Base-by-base conservation (phyloP, 1,140 invertebrate genomes). In the Drosophila subpulchrella region DNA sequence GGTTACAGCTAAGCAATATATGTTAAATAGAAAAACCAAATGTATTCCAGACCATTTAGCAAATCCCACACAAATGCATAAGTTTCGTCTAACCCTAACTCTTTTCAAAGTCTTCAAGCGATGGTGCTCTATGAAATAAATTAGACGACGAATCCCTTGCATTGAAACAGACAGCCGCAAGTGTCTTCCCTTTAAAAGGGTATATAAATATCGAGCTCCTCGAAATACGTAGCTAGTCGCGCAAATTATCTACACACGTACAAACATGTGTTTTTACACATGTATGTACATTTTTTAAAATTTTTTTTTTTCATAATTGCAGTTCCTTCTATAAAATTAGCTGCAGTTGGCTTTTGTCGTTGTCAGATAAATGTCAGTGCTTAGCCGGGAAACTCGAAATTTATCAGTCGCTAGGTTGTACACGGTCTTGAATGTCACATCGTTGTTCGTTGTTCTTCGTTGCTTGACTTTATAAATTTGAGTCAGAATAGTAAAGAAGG, bases 291-390 rank as follows among this genome's bases (percentile, higher is more conserved):
- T 44, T 41, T 65, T 24, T 34, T 13, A 36, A 53, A 20, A 27
- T 55, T 72, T 58, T 50, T 74, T 50, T 74, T 78, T 53, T 74
- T 73, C 79, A 78, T 65, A 65, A 51, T 48, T 81, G 70, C 48
- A 77, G 48, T 70, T 73, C 48, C 50, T 79, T 82, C 51, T 58
- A 60, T 70, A 58, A 67, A 61, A 67, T 62, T 53, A 59, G 42
- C 44, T 51, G 72, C 62, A 77, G 59, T 60, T 77, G 55, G 38
- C 68, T 73, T 86, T 78, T 75, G 82, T 86, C 75, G 54, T 75
- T 59, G 74, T 75, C 68, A 85, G 81, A 81, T 86, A 55, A 56
- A 81, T 81, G 79, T 63, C 61, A 59, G 60, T 75, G 51, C 48
- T 78, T 75, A 70, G 57, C 34, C 57, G 63, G 51, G 44, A 47